Evolutionary conservation across 2,888 invertebrate genomes (phyloP), one percentile per base, ranked within the genome.

Genomic region (Agrochola macilenta): DNA sequence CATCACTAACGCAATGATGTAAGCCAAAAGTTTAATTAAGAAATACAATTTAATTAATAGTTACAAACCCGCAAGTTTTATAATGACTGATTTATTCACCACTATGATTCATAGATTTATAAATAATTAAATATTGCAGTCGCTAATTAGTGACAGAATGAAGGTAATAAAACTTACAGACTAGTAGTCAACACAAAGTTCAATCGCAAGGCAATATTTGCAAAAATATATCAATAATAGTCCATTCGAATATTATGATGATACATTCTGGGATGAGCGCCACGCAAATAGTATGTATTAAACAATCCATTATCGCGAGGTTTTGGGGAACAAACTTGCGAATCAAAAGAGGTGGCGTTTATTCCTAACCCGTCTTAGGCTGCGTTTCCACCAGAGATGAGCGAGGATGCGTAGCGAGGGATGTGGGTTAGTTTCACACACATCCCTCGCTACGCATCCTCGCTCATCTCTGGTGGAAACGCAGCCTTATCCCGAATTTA

Each of bases 1-100:
- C 63, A 80, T 80, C 65, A 68, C 54, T 83, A 69, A 79, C 54
- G 68, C 61, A 68, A 73, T 52, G 66, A 76, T 23, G 58, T 61
- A 77, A 81, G 76, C 66, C 61, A 58, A 35, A 65, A 52, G 30
- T 68, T 66, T 69, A 54, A 54, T 64, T 61, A 58, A 58, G 8
- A 52, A 73, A 39, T 52, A 83, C 7, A 49, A 39, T 35, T 65
- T 78, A 79, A 66, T 52, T 73, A 64, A 66, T 72, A 58, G 46
- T 70, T 58, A 73, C 17, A 73, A 57, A 74, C 69, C 63, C 43
- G 63, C 61, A 71, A 54, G 23, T 69, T 69, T 60, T 61, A 65
- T 52, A 69, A 54, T 70, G 82, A 77, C 49, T 64, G 69, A 76
- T 65, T 52, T 49, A 57, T 58, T 70, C 30, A 54, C n/a, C 30